A percentile compares a stretch with the other conserved stretches of the same genome.
These are phyloP conservation scores for Limnephilus auricula DNA, from an alignment of 2,888 invertebrate species.

Conservation along the genomic window DNA sequence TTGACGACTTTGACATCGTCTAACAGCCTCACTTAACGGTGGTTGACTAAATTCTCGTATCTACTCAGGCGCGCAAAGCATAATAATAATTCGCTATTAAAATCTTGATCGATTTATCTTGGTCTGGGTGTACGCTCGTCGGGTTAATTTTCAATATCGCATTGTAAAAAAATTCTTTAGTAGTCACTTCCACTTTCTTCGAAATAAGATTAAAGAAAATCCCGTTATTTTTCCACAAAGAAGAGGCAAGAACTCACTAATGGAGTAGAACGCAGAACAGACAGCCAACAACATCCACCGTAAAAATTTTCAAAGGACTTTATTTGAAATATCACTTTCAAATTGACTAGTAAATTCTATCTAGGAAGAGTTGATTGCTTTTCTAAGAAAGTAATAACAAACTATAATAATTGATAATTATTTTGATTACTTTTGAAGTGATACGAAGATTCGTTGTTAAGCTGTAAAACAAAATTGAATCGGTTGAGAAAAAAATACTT, in stretches of 20 bases:
- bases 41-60: too few relatives aligned
- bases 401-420: background rate
- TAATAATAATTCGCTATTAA: too few relatives aligned
- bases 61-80: too few relatives aligned
- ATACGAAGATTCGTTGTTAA: too few relatives aligned
- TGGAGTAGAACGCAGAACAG: background rate
- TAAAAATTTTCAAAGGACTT: background rate
- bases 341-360: background rate
- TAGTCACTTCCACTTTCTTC: background rate
- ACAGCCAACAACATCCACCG: background rate
- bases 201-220: background rate
- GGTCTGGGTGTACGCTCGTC: too few relatives aligned
- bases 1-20: too few relatives aligned
- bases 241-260: background rate
- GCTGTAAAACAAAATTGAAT: too few relatives aligned
- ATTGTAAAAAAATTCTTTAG: background rate
- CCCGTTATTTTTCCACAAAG: background rate
- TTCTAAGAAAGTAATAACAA: background rate
- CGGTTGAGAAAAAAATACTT: too few relatives aligned
- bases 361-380: background rate
- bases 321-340: background rate
- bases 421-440: too few relatives aligned
- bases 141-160: background rate
- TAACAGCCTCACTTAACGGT: too few relatives aligned
- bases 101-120: too few relatives aligned